Evolutionary conservation across 2,888 invertebrate species (phyloP).

Genomic region (Agrenia bidenticulata): DNA sequence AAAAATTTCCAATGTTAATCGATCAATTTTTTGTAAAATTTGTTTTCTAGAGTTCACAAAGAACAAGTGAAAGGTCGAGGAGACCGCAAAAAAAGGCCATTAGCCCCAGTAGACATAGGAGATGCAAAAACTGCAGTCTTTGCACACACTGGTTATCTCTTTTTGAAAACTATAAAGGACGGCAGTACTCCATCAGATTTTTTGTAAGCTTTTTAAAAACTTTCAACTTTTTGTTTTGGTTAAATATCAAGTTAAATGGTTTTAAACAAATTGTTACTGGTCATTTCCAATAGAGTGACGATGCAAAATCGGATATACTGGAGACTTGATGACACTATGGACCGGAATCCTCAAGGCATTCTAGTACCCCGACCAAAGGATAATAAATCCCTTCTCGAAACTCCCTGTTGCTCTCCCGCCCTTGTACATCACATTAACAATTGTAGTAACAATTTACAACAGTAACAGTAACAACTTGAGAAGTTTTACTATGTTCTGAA

Average conservation of each 20-base stretch:
- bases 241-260: too few species aligned
- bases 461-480: too few species aligned
- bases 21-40: too few species aligned
- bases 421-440: constrained; percentile 28
- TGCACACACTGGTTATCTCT: constrained; percentile 44
- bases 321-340: constrained; percentile 37
- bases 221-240: not conserved
- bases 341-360: constrained; percentile 27
- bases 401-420: constrained; percentile 26
- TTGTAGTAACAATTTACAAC: constrained; percentile 5
- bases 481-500: too few species aligned
- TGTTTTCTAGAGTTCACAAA: constrained; percentile 36
- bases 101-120: constrained; percentile 30
- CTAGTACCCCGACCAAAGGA: constrained; percentile 67
- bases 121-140: constrained; percentile 31
- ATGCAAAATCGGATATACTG: constrained; percentile 47
- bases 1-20: too few species aligned
- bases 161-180: constrained; percentile 42
- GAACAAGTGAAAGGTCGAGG: constrained; percentile 41
- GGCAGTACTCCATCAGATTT: constrained; percentile 42
- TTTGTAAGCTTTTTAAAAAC: constrained; percentile 37
- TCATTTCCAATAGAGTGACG: constrained; percentile 10
- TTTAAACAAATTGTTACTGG: too few species aligned
- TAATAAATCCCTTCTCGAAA: constrained; percentile 1
- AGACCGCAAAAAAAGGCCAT: constrained; percentile 33